These are phyloP conservation scores for Drosophila quadrilineata DNA, from an alignment of 1,140 invertebrate genomes.

Conservation along the genomic window DNA sequence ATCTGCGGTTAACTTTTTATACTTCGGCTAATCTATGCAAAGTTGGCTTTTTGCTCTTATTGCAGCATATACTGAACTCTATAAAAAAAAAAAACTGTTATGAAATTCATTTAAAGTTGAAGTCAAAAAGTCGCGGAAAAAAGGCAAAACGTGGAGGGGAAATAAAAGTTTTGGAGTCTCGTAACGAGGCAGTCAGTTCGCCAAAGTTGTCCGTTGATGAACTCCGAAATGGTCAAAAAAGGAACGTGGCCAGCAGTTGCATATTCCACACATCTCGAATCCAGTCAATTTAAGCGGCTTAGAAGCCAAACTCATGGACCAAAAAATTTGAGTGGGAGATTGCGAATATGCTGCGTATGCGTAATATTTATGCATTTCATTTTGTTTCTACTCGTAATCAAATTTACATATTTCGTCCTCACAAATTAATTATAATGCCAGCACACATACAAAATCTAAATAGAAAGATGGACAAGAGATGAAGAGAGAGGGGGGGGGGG, in stretches of 20 bases:
- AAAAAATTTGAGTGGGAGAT: constrained; percentile 10
- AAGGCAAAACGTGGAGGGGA: constrained; percentile 25
- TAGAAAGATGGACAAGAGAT: constrained; percentile 2
- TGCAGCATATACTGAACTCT: constrained; percentile 1
- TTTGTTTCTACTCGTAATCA: constrained; percentile 60
- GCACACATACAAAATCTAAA: constrained; percentile 34
- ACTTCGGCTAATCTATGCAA: constrained; percentile 51
- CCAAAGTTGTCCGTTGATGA: constrained; percentile 68
- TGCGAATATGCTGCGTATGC: constrained; percentile 55
- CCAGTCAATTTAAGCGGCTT: constrained; percentile 71
- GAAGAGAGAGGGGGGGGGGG: neutral
- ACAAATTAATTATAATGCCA: constrained; percentile 73
- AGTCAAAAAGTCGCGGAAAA: constrained; percentile 62
- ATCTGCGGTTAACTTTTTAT: constrained; percentile 19
- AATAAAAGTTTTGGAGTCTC: constrained; percentile 49
- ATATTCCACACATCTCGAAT: constrained; percentile 18
- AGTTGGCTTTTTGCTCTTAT: constrained; percentile 34
- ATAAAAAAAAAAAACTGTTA: constrained; percentile 55
- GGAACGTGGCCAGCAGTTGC: constrained; percentile 21
- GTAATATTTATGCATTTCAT: constrained; percentile 62
- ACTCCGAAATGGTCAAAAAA: constrained; percentile 31
- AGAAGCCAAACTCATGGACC: constrained; percentile 32
- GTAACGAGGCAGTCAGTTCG: constrained; percentile 45
- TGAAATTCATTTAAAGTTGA: constrained; percentile 68
- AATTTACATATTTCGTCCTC: constrained; percentile 73